These are phyloP conservation scores for Drosophila imparisetae DNA, from an alignment of 2,888 invertebrate genomes.

Conservation along the genomic window DNA sequence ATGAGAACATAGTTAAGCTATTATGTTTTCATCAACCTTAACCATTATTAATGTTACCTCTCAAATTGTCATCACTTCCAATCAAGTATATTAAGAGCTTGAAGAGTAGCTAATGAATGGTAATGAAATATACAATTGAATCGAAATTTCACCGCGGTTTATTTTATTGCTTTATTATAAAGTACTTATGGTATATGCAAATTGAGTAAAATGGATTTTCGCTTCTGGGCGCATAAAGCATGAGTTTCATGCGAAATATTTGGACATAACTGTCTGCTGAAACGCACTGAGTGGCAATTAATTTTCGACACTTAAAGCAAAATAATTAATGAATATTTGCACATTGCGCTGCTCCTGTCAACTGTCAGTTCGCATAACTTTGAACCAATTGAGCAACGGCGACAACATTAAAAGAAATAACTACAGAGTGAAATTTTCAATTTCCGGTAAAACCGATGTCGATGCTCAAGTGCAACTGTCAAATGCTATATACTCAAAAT, in stretches of 20 bases:
- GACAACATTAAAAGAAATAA: background rate
- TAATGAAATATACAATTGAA: background rate
- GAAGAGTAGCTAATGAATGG: background rate
- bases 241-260: constrained; percentile 34
- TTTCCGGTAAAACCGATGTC: constrained; percentile 21
- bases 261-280: constrained; percentile 46
- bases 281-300: constrained; percentile 34
- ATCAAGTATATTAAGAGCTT: background rate
- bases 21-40: background rate
- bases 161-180: background rate
- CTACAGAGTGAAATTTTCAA: constrained; percentile 19
- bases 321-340: constrained; percentile 56
- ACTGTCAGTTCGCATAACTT: constrained; percentile 35
- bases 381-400: constrained; percentile 41
- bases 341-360: constrained; percentile 38
- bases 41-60: background rate
- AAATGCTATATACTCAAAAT: constrained; percentile 42
- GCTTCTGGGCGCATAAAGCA: constrained; percentile 32
- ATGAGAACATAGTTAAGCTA: background rate
- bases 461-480: constrained; percentile 50
- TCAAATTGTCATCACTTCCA: background rate
- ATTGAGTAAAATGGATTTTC: constrained; percentile 24
- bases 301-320: constrained; percentile 34
- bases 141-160: background rate
- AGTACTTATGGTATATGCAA: background rate